phyloP scores from a whole-genome alignment of 1,140 invertebrate species.

The Eufriesea mexicana region DNA sequence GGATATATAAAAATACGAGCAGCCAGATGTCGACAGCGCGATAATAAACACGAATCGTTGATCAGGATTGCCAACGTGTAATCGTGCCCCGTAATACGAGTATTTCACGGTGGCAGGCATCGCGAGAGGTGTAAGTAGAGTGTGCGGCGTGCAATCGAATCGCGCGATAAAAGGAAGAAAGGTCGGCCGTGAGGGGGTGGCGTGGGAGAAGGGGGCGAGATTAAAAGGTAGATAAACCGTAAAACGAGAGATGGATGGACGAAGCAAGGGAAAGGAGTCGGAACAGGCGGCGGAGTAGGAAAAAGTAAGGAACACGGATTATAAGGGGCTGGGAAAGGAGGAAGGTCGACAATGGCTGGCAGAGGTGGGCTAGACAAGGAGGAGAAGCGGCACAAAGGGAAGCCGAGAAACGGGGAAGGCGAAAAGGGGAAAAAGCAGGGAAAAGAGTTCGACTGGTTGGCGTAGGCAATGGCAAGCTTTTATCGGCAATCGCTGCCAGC shows the following conservation, averaged over 20 bases:
- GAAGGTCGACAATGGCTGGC: too few species aligned
- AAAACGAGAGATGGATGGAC: conserved; percentile 30
- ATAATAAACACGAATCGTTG: conserved; percentile 42
- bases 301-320: conserved; percentile 4
- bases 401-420: background rate
- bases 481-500: conserved; percentile 56
- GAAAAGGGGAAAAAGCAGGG: background rate
- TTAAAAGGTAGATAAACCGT: conserved; percentile 28
- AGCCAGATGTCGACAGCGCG: background rate
- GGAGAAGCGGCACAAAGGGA: background rate
- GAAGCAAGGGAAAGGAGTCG: background rate
- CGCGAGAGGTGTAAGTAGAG: background rate
- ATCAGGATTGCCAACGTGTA: conserved; percentile 4
- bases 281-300: background rate
- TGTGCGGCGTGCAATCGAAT: conserved; percentile 22
- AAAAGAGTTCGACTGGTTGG: conserved; percentile 8
- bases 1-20: background rate
- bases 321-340: background rate
- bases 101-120: conserved; percentile 23
- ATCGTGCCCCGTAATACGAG: conserved; percentile 35
- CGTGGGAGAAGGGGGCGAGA: background rate
- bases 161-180: conserved; percentile 34
- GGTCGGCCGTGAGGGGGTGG: too few species aligned
- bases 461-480: conserved; percentile 23
- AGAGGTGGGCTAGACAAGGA: too few species aligned